phyloP scores from a whole-genome alignment of 2,888 invertebrate genomes.

The Druceiella hillmani region DNA sequence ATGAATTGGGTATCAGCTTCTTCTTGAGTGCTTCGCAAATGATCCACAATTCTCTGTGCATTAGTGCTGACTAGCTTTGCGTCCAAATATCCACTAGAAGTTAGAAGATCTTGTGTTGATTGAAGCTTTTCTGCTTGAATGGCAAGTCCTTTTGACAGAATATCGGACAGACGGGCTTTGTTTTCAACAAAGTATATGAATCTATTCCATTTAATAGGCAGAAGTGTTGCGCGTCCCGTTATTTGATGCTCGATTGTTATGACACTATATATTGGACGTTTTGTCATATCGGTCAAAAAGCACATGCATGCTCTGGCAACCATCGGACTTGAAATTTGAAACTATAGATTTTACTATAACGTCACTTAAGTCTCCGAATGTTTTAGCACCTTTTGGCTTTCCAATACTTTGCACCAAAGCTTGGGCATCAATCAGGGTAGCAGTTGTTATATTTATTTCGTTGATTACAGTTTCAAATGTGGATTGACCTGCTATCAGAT shows the following conservation, averaged over 20 bases:
- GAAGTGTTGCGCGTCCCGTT: slow-evolving; percentile 2
- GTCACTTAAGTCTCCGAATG: slow-evolving; percentile 4
- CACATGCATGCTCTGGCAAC: too few species aligned
- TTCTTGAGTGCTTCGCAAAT: slow-evolving; percentile 2
- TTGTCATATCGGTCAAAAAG: too few species aligned
- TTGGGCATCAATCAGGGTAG: slow-evolving; percentile 4
- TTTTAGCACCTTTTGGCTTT: slow-evolving; percentile 2
- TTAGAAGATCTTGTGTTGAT: slow-evolving; percentile 1
- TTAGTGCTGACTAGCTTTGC: slow-evolving; percentile 1
- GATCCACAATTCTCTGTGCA: slow-evolving; percentile 2
- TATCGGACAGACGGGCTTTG: slow-evolving; percentile 3
- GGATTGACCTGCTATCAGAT: too few species aligned
- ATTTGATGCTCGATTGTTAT: slow-evolving; percentile 3
- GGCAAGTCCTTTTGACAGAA: slow-evolving; percentile 1
- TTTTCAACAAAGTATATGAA: slow-evolving; percentile 2
- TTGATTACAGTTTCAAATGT: too few species aligned
- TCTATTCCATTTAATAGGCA: slow-evolving; percentile 2
- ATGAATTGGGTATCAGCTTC: slow-evolving; percentile 1
- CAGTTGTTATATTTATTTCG: slow-evolving; percentile 2
- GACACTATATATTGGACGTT: too few species aligned
- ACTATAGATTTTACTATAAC: slow-evolving; percentile 1
- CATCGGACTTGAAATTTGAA: slow-evolving; percentile 5
- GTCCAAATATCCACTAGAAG: slow-evolving; percentile 3
- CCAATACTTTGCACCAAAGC: slow-evolving; percentile 2
- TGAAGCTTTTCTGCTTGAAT: slow-evolving; percentile 1